A percentile compares a stretch with the other conserved stretches of the same genome.
phyloP scores from a whole-genome alignment of 2,888 invertebrate species.

The Pterostichus madidus region DNA sequence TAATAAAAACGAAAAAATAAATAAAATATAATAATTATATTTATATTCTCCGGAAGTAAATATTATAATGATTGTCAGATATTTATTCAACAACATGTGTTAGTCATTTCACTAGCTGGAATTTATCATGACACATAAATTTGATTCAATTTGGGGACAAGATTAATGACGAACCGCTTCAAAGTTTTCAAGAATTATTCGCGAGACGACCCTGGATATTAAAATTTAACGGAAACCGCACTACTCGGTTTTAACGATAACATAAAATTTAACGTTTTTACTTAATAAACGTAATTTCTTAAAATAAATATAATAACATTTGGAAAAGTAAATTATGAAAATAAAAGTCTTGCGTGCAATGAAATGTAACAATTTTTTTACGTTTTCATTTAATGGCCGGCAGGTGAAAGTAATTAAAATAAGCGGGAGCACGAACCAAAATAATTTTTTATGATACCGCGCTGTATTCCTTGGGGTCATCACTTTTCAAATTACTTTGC shows the following conservation, averaged over 20 bases:
- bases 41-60: constrained; percentile 25
- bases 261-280: background rate
- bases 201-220: background rate
- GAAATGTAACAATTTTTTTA: background rate
- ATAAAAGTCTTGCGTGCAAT: no score
- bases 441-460: constrained; percentile 1
- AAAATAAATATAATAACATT: background rate
- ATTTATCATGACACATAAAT: constrained; percentile 30
- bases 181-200: background rate
- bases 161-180: constrained; percentile 5
- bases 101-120: constrained; percentile 35
- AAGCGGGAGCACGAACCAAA: background rate
- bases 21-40: background rate
- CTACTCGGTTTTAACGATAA: constrained; percentile 8
- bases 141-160: constrained; percentile 14
- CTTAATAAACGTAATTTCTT: background rate
- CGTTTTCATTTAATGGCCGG: background rate
- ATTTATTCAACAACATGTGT: constrained; percentile 1
- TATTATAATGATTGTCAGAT: constrained; percentile 17
- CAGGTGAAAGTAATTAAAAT: constrained; percentile 35
- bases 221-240: constrained; percentile 35
- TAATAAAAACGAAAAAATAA: background rate
- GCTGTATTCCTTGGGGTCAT: background rate
- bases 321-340: background rate
- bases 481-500: background rate